Percentiles rank a stretch among this genome's conserved stretches.
Evolutionary conservation across 2,888 invertebrate genomes (phyloP).

Genomic region (Acanthopleura granulata): DNA sequence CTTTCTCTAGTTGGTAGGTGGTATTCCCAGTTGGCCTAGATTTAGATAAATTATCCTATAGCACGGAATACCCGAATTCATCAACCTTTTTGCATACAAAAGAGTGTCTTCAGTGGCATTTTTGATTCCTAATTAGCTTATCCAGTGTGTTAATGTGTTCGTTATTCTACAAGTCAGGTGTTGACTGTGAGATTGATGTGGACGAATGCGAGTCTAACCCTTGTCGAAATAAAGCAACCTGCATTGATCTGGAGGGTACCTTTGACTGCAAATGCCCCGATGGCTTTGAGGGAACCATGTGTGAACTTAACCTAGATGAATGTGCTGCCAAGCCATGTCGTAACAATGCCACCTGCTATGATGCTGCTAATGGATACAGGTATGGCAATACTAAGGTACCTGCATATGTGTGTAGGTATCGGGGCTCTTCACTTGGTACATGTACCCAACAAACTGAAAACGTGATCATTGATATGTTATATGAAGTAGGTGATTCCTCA

Average conservation of each 20-base stretch:
- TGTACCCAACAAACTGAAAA: too few relatives aligned
- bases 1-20: too few relatives aligned
- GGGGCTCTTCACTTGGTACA: too few relatives aligned
- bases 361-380: conserved; percentile 20
- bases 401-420: too few relatives aligned
- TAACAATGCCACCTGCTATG: background rate
- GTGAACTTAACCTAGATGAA: conserved; percentile 70
- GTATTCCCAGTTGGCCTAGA: too few relatives aligned
- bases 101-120: background rate
- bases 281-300: conserved; percentile 57
- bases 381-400: background rate
- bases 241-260: conserved; percentile 42
- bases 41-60: too few relatives aligned
- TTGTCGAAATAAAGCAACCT: conserved; percentile 53
- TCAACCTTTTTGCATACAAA: too few relatives aligned
- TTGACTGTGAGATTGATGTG: conserved; percentile 45
- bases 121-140: background rate
- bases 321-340: conserved; percentile 68
- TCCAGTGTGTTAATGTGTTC: too few relatives aligned
- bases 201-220: conserved; percentile 54
- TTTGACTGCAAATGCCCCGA: conserved; percentile 41
- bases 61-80: too few relatives aligned
- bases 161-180: conserved; percentile 18
- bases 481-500: too few relatives aligned
- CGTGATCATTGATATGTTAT: too few relatives aligned